These are phyloP conservation scores for Syritta pipiens DNA, from an alignment of 2,888 invertebrate species.

Conservation along the genomic window DNA sequence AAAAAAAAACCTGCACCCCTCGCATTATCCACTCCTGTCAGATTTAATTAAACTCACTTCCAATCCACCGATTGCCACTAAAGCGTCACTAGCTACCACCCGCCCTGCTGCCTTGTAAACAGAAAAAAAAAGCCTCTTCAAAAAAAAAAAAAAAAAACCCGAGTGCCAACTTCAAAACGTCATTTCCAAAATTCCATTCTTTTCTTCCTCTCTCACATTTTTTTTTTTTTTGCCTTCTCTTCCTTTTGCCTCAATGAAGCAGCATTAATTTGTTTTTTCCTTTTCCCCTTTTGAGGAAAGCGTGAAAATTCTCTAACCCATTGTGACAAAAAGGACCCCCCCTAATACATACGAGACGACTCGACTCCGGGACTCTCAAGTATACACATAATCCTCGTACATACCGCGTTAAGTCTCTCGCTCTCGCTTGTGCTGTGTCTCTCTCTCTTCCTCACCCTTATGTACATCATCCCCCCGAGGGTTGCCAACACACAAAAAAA, in stretches of 20 bases:
- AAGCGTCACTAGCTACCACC: too few relatives aligned
- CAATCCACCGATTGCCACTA: background rate
- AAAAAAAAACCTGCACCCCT: too few relatives aligned
- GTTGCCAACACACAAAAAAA: conserved; percentile 38
- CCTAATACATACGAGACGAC: conserved; percentile 58
- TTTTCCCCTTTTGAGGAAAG: conserved; percentile 62
- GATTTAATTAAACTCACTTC: too few relatives aligned
- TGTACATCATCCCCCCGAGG: conserved; percentile 50
- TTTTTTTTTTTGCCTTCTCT: background rate
- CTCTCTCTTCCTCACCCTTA: conserved; percentile 44
- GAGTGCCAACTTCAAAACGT: conserved; percentile 62
- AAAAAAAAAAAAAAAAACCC: too few relatives aligned
- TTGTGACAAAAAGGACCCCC: conserved; percentile 67
- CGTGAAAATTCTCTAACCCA: conserved; percentile 69
- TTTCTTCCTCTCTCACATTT: background rate
- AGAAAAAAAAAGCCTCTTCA: conserved; percentile 26
- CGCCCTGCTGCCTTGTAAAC: conserved; percentile 6
- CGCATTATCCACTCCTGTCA: too few relatives aligned
- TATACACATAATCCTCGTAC: conserved; percentile 62
- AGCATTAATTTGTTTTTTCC: conserved; percentile 68
- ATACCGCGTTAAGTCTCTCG: background rate
- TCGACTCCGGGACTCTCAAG: conserved; percentile 47
- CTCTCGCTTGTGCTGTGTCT: conserved; percentile 1
- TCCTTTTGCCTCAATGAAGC: conserved; percentile 31
- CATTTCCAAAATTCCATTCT: conserved; percentile 33